These are phyloP conservation scores for Mus spicilegus DNA, from an alignment of 2,113 vertebrate genomes.

Conservation along the genomic window DNA sequence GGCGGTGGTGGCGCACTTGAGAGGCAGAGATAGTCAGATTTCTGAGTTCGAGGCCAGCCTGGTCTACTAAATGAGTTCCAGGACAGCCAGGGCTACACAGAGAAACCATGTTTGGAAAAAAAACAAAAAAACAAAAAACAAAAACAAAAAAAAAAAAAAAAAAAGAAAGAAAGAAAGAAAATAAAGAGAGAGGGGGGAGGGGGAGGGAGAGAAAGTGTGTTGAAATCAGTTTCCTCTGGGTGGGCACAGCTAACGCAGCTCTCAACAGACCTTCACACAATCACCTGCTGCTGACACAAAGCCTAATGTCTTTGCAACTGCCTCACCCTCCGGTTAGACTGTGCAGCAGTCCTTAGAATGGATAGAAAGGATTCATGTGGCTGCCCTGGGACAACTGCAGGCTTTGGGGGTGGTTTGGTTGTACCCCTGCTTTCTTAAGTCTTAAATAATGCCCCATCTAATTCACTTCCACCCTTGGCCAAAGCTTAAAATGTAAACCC, in stretches of 20 bases:
- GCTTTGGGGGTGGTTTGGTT: slow-evolving; percentile 85
- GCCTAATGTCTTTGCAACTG: slow-evolving; percentile 76
- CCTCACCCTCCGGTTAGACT: not conserved
- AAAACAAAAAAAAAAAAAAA: too few species aligned
- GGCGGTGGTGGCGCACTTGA: too few species aligned
- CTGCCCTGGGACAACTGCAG: slow-evolving; percentile 88
- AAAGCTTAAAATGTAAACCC: slow-evolving; percentile 86
- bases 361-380: slow-evolving; percentile 84
- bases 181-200: too few species aligned
- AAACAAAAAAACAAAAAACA: too few species aligned
- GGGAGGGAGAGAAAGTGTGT: slow-evolving; percentile 79
- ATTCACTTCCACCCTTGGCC: slow-evolving; percentile 78
- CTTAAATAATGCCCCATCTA: slow-evolving; percentile 73
- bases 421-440: slow-evolving; percentile 80
- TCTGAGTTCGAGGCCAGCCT: too few species aligned
- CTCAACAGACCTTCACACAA: slow-evolving; percentile 90
- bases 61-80: too few species aligned
- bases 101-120: too few species aligned
- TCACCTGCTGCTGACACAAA: slow-evolving; percentile 88
- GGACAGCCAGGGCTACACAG: too few species aligned
- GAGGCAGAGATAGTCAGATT: too few species aligned
- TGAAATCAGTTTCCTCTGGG: slow-evolving; percentile 89
- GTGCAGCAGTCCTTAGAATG: slow-evolving; percentile 86
- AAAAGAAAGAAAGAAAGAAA: too few species aligned
- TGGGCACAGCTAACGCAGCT: slow-evolving; percentile 89